phyloP scores from a whole-genome alignment of 2,888 invertebrate genomes.

The Acanthosepion pharaonis region DNA sequence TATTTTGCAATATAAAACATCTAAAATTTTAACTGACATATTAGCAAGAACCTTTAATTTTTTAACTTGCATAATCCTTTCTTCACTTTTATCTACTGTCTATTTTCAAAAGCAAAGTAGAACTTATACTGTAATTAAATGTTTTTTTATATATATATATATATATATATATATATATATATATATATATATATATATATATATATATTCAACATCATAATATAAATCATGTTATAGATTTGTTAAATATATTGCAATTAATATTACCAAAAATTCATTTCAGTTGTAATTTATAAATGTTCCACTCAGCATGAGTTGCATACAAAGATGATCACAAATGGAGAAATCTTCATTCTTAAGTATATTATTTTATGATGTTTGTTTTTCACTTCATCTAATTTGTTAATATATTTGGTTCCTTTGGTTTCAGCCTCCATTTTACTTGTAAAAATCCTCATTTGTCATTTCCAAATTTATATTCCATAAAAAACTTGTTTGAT shows the following conservation, averaged over 20 bases:
- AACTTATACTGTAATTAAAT: not conserved
- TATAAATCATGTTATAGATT: not conserved
- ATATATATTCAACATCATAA: not conserved
- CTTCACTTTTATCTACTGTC: not conserved
- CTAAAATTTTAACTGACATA: not conserved
- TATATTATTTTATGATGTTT: not conserved
- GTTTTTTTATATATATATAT: not conserved
- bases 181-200: conserved; percentile 33
- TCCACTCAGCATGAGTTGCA: not conserved
- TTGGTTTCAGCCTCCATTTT: not conserved
- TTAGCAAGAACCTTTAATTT: not conserved
- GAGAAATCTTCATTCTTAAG: not conserved
- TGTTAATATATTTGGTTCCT: no score
- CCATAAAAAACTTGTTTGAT: not conserved
- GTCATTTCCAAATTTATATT: not conserved
- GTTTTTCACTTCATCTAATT: no score
- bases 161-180: not conserved
- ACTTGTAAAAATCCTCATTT: not conserved
- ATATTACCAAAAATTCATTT: not conserved
- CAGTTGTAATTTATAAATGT: not conserved
- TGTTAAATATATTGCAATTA: not conserved
- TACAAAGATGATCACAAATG: not conserved
- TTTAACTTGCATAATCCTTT: not conserved
- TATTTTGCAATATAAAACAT: not conserved
- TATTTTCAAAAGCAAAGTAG: not conserved